Base-by-base conservation (phyloP, 1,140 invertebrate genomes). In the Kradibia gibbosae region DNA sequence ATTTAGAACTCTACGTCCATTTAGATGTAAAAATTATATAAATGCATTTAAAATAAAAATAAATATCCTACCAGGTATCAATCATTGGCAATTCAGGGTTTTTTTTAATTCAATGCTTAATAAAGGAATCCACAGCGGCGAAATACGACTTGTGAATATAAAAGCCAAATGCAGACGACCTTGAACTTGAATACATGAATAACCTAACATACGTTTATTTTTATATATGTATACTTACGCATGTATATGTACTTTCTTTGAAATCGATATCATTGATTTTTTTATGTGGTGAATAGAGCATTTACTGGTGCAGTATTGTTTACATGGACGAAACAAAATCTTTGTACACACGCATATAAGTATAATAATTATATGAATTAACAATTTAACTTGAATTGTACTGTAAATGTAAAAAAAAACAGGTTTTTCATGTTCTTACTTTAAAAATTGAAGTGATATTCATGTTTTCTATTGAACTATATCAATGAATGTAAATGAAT, bases 251-350 rank as follows among this genome's bases (percentile, higher is more conserved):
- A 65, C 60, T 65, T 65, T 73, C 72, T 74, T 57, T 85, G 75
- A 70, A 86, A 88, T 89, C 85, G 85, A 86, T 86, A 84, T 82
- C 85, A 89, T 88, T 88, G 86, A 88, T 89, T 88, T 87, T 86
- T 86, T 87, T 84, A 84, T 60, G 31, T 71, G 7, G 17, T 36
- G n/a, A 83, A 78, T 67, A 48, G 60, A 55, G 72, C 25, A 55
- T 13, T 45, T 57, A 65, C 55, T 50, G 67, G 74, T 82, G 20
- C 34, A 13, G 28, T 10, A 25, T 31, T 50, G n/a, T 20, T n/a
- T 53, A 42, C 3, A 5, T 70, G 22, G 62, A 83, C 53, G 80
- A 65, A 84, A 72, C 28, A 60, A 73, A 84, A 85, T n/a, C n/a
- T n/a, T n/a, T n/a, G n/a, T n/a, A n/a, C n/a, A n/a, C n/a, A n/a